phyloP scores from a whole-genome alignment of 2,113 vertebrate species.

The Polypterus bichir region DNA sequence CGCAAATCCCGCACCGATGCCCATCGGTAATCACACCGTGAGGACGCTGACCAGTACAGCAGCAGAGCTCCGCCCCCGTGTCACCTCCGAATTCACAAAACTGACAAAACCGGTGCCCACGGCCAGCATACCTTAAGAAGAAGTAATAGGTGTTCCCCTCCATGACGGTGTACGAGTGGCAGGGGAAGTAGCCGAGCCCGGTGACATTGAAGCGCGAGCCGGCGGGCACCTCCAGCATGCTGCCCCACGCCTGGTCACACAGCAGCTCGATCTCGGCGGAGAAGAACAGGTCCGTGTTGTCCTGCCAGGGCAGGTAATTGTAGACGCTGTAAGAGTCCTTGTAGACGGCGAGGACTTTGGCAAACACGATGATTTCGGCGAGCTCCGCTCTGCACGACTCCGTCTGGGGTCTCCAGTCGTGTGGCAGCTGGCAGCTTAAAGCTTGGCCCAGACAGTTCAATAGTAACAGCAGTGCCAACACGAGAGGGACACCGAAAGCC shows the following conservation, averaged over 20 bases:
- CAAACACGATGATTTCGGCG: constrained; percentile 64
- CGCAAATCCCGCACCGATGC: too few relatives aligned
- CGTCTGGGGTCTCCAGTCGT: constrained; percentile 68
- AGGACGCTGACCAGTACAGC: too few relatives aligned
- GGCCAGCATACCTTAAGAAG: constrained; percentile 54
- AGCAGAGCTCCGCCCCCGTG: too few relatives aligned
- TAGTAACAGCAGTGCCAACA: constrained; percentile 26
- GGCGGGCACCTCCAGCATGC: constrained; percentile 67
- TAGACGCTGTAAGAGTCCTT: constrained; percentile 56
- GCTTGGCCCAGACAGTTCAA: constrained; percentile 20
- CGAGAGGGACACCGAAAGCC: not conserved
- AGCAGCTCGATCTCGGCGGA: constrained; percentile 64
- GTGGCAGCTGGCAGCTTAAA: constrained; percentile 53
- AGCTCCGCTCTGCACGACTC: constrained; percentile 65
- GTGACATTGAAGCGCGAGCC: constrained; percentile 65
- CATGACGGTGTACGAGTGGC: constrained; percentile 62
- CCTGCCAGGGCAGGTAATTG: constrained; percentile 60
- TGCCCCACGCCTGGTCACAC: constrained; percentile 70
- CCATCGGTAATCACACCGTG: too few relatives aligned
- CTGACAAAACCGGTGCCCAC: too few relatives aligned
- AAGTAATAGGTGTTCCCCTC: constrained; percentile 67
- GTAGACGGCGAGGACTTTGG: constrained; percentile 57
- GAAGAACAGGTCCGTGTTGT: constrained; percentile 54
- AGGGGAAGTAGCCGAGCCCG: constrained; percentile 63
- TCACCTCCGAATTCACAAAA: too few relatives aligned